A percentile compares a stretch with the other conserved stretches of the same genome.
These are phyloP conservation scores for Periophthalmodon schlosseri DNA, from an alignment of 2,113 vertebrate genomes.

Conservation along the genomic window DNA sequence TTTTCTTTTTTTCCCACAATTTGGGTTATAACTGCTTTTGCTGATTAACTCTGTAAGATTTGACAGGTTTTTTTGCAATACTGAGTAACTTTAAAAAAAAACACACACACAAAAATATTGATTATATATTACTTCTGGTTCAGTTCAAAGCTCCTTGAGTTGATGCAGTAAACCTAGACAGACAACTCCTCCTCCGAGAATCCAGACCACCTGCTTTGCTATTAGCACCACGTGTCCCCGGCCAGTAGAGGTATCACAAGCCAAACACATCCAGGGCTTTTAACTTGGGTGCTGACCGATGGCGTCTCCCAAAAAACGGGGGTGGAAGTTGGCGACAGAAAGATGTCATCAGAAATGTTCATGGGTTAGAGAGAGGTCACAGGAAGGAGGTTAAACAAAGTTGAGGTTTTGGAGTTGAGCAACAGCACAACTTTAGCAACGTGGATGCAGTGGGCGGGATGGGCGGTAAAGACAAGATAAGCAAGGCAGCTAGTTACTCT, in stretches of 20 bases:
- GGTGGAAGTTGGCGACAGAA: constrained; percentile 9
- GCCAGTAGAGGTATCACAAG: constrained; percentile 31
- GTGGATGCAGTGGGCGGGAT: constrained; percentile 24
- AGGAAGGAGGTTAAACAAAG: constrained; percentile 13
- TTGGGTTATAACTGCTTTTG: not conserved
- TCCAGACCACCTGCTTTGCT: constrained; percentile 59
- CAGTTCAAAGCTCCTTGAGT: constrained; percentile 32
- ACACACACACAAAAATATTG: not conserved
- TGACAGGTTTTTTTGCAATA: no score
- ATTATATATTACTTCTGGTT: constrained; percentile 1
- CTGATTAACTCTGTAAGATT: not conserved
- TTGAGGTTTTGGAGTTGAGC: constrained; percentile 17
- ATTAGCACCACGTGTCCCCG: constrained; percentile 50
- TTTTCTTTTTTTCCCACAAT: not conserved
- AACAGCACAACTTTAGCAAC: not conserved
- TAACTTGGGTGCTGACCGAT: constrained; percentile 38
- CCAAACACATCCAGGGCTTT: constrained; percentile 43
- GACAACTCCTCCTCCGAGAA: constrained; percentile 68
- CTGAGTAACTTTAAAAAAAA: not conserved
- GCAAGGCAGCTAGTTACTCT: constrained; percentile 32
- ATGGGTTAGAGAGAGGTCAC: constrained; percentile 30
- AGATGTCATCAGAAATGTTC: constrained; percentile 22
- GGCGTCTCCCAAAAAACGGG: constrained; percentile 4
- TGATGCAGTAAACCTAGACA: constrained; percentile 41
- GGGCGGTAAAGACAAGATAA: constrained; percentile 43